phyloP scores from a whole-genome alignment of 1,140 invertebrate genomes.

The Cyclina sinensis region DNA sequence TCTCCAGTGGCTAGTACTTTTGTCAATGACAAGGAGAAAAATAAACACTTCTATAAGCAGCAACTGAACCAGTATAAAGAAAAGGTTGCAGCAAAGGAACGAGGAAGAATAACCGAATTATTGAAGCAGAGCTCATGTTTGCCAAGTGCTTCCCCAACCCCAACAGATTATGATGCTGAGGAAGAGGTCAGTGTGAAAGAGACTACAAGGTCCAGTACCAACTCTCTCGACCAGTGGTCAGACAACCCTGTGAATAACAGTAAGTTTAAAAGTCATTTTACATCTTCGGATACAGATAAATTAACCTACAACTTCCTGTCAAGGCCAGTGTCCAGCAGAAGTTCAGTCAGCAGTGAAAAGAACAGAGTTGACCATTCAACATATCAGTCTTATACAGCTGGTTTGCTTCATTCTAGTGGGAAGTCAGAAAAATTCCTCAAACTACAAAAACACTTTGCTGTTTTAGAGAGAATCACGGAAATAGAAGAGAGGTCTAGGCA shows the following conservation, averaged over 20 bases:
- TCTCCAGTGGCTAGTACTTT: not conserved
- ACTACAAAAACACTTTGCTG: constrained; percentile 94
- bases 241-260: constrained; percentile 2
- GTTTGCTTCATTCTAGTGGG: constrained; percentile 91
- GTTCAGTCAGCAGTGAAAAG: constrained; percentile 81
- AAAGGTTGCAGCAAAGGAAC: constrained; percentile 50
- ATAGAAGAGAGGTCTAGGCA: constrained; percentile 86
- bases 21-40: not conserved
- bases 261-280: not conserved
- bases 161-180: constrained; percentile 66
- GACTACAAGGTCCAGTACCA: not conserved
- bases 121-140: constrained; percentile 24
- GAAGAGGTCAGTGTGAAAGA: constrained; percentile 49
- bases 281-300: not conserved
- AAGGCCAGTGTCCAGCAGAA: constrained; percentile 63
- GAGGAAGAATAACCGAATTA: constrained; percentile 45
- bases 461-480: constrained; percentile 94
- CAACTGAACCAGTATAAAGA: constrained; percentile 53
- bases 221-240: constrained; percentile 35
- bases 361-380: constrained; percentile 82
- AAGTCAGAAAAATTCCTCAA: constrained; percentile 94
- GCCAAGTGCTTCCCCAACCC: constrained; percentile 59
- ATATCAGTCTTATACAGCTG: constrained; percentile 87
- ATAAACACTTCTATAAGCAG: constrained; percentile 25
- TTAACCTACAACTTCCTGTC: constrained; percentile 10